Base-by-base conservation (phyloP, 2,797 vertebrate species). In the Astyanax mexicanus region DNA sequence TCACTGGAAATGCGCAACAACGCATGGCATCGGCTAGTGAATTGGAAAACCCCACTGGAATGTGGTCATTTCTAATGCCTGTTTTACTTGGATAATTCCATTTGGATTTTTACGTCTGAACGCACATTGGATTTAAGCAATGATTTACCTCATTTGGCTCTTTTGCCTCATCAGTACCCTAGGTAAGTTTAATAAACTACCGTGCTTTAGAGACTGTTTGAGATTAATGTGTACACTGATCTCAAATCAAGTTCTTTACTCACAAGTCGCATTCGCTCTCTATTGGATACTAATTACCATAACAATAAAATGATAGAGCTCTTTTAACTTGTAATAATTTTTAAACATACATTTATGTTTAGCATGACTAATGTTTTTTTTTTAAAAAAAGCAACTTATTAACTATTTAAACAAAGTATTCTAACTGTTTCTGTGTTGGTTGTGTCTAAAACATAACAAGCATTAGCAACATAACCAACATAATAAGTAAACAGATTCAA, bases 1-100 rank as follows among this genome's bases (percentile, higher is more conserved):
- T 68, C 51, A 38, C 64, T 54, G 83, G 83, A 88, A 83, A 93
- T 92, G 92, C 85, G 81, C 84, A 87, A 86, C 86, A 88, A 86
- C 40, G 82, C 82, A 84, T 86, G 65, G 27, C 54, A 40, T 13
- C 64, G 75, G 49, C 76, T 69, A 73, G 78, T 11, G 25, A 72
- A 23, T 15, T 76, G 70, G 69, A 71, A 74, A 60, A 69, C 25
- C 44, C 62, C 17, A 7, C 32, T 81, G 76, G 55, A 78, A 57
- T 78, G 51, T 73, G 42, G 58, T 74, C 15, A 61, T 44, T 55
- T 75, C 55, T 80, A 70, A 83, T 40, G n/a, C 10, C 38, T 67
- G 21, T 57, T 49, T 12, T 45, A 42, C 58, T 52, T 69, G 68
- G 78, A 68, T 68, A 1, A 72, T 54, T 77, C 71, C 72, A 76